Evolutionary conservation across 2,113 vertebrate genomes (phyloP).

Genomic region (Anhinga rufa): DNA sequence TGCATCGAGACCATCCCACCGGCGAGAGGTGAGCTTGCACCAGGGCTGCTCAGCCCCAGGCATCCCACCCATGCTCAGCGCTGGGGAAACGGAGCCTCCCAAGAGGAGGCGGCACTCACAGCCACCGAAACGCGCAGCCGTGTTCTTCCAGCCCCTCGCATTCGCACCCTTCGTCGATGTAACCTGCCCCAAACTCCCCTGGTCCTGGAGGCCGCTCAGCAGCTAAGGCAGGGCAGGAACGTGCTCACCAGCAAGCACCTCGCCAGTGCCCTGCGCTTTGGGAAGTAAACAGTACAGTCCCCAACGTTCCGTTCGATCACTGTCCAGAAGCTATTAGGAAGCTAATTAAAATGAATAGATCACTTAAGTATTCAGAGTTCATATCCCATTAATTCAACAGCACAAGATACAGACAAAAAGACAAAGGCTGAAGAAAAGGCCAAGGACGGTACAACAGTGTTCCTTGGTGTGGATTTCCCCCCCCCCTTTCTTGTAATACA

Average conservation of each 20-base stretch:
- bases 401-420: background rate
- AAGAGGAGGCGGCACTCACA: background rate
- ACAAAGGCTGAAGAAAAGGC: conserved; percentile 55
- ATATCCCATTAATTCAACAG: conserved; percentile 56
- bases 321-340: conserved; percentile 54
- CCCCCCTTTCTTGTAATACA: background rate
- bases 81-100: background rate
- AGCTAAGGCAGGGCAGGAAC: background rate
- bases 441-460: background rate
- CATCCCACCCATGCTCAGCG: background rate
- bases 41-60: background rate
- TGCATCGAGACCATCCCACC: background rate
- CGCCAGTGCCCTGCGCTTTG: background rate
- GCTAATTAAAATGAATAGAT: conserved; percentile 62
- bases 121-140: background rate
- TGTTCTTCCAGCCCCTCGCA: background rate
- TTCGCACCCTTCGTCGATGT: rapidly evolving
- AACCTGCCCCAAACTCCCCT: background rate
- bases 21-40: background rate
- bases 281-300: background rate
- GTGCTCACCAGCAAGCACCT: background rate
- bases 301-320: background rate
- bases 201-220: background rate
- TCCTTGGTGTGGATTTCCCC: background rate
- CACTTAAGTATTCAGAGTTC: conserved; percentile 52